These are phyloP conservation scores for Ligdia adustata DNA, from an alignment of 2,888 invertebrate genomes.

Conservation along the genomic window DNA sequence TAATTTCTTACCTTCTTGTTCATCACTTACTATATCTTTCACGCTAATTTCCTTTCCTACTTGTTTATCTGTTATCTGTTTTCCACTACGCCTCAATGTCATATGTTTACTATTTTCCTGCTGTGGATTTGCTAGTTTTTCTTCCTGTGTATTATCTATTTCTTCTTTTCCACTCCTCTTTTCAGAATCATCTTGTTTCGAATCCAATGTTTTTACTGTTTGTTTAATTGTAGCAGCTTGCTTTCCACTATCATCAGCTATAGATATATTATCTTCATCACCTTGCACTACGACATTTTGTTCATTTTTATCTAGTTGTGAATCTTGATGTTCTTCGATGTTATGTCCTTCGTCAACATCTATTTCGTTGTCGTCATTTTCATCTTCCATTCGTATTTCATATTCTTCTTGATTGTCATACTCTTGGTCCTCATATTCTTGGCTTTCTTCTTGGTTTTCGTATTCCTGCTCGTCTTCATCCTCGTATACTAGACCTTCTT, in stretches of 20 bases:
- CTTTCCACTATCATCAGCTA: neutral
- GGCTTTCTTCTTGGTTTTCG: neutral
- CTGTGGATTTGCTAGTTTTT: neutral
- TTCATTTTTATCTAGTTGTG: neutral
- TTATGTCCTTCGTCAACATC: neutral
- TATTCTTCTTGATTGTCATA: neutral
- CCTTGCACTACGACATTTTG: neutral
- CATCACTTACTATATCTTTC: neutral
- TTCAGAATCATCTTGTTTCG: neutral
- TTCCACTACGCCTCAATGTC: slow-evolving; percentile 6
- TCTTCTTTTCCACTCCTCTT: slow-evolving; percentile 4
- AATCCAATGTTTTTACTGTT: neutral
- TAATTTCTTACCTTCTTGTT: neutral
- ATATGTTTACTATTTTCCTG: neutral
- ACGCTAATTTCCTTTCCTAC: neutral
- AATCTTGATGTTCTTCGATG: neutral
- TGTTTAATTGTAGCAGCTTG: neutral
- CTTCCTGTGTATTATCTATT: neutral
- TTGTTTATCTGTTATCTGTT: slow-evolving; percentile 1
- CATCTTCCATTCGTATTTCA: neutral
- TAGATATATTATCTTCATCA: neutral
- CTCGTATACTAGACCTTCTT: neutral
- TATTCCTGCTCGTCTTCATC: neutral
- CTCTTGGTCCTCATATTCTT: neutral
- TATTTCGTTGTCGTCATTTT: neutral